Conservation (phyloP, 53 echinoderm and acorn worm genomes). For the Holothuria leucospilota region DNA sequence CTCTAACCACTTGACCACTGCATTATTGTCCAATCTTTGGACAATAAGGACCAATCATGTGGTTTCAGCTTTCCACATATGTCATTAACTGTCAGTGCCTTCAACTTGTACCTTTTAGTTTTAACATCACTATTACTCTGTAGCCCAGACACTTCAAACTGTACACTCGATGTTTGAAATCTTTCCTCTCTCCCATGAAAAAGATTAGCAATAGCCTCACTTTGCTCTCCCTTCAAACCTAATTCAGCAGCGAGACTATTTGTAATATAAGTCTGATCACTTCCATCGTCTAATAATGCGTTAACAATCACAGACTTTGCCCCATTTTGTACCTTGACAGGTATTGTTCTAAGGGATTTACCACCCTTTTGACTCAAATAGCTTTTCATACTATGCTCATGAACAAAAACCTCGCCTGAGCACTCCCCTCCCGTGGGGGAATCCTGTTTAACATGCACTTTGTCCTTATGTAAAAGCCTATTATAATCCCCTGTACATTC, state of each 20-base stretch:
- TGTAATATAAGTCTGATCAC: conserved; percentile 23
- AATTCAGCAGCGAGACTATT: no score
- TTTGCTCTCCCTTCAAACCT: background rate
- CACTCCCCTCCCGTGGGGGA: background rate
- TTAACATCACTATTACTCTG: background rate
- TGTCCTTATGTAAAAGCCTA: conserved; percentile 1
- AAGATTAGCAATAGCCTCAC: background rate
- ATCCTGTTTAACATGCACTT: background rate
- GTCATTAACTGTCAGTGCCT: background rate
- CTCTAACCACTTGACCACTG: no score
- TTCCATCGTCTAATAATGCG: conserved; percentile 47
- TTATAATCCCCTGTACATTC: conserved; percentile 24
- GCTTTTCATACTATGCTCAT: background rate
- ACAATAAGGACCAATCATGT: no score
- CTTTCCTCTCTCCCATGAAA: conserved; percentile 17
- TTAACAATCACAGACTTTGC: background rate
- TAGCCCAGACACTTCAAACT: conserved; percentile 12
- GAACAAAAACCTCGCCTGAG: background rate
- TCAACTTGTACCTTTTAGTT: conserved; percentile 6
- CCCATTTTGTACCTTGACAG: conserved; percentile 15
- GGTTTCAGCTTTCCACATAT: conserved; percentile 25
- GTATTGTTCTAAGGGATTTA: conserved; percentile 7
- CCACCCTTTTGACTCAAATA: background rate
- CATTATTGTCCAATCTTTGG: no score
- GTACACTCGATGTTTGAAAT: background rate